phyloP scores from a whole-genome alignment of 1,140 invertebrate species.

The Portunus trituberculatus region DNA sequence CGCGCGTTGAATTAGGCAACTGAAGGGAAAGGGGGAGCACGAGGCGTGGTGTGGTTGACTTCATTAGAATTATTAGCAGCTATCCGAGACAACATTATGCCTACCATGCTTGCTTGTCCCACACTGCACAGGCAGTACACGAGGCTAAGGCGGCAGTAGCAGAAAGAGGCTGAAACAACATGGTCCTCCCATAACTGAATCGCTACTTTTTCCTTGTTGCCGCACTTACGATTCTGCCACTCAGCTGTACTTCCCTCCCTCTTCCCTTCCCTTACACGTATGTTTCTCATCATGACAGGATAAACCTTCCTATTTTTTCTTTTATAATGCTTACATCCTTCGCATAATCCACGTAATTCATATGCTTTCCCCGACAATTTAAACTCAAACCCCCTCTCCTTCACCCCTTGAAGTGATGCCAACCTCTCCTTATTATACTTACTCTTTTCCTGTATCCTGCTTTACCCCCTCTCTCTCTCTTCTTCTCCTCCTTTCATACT shows the following conservation, averaged over 20 bases:
- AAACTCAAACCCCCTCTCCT: neutral
- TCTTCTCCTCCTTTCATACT: neutral
- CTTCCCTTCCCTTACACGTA: neutral
- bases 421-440: neutral
- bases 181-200: neutral
- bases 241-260: neutral
- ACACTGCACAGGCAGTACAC: neutral
- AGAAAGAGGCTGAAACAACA: constrained; percentile 12
- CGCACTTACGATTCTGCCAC: constrained; percentile 21
- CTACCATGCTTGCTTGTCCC: neutral
- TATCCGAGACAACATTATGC: constrained; percentile 12
- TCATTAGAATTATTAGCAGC: neutral
- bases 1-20: neutral
- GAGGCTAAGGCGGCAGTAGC: neutral
- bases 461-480: neutral
- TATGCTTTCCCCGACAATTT: neutral
- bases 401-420: neutral
- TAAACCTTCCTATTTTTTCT: neutral
- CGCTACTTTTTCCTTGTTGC: neutral
- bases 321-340: neutral
- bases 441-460: neutral
- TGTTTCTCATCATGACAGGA: constrained; percentile 1
- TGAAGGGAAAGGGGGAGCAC: neutral
- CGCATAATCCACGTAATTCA: neutral
- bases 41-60: neutral